These are phyloP conservation scores for Manis crassicaudata DNA, from an alignment of 2,797 vertebrate genomes.

Conservation along the genomic window DNA sequence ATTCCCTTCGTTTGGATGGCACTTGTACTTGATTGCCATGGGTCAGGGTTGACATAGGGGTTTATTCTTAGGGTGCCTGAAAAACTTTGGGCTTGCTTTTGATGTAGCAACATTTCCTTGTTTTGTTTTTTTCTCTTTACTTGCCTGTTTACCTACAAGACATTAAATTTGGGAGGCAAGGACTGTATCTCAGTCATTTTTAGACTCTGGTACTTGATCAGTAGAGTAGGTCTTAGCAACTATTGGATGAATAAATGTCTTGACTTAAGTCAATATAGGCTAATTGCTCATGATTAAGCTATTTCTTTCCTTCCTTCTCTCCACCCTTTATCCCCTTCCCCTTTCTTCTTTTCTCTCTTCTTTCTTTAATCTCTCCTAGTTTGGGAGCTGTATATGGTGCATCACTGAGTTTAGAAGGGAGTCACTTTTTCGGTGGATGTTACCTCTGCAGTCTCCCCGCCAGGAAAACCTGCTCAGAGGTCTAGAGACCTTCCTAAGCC, in stretches of 20 bases:
- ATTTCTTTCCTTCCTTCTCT: neutral
- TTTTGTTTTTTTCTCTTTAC: neutral
- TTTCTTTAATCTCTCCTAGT: neutral
- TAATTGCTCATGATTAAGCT: neutral
- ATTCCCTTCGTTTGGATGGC: neutral
- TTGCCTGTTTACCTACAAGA: neutral
- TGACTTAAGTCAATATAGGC: neutral
- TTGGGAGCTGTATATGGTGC: neutral
- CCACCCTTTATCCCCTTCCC: neutral
- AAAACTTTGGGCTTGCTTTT: neutral
- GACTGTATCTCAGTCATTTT: neutral
- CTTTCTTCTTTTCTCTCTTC: neutral
- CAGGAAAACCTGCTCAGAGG: neutral
- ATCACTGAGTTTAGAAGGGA: neutral
- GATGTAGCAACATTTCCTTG: no score
- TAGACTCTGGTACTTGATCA: constrained; percentile 31
- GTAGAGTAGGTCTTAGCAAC: neutral
- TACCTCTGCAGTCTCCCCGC: neutral
- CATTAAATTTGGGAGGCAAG: neutral
- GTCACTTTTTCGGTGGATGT: neutral
- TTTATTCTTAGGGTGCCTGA: neutral
- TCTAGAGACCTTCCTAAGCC: neutral
- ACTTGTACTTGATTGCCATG: neutral
- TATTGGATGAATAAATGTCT: neutral
- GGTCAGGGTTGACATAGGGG: neutral